Percentiles rank a stretch among this genome's conserved stretches.
These are phyloP conservation scores for Deilephila porcellus DNA, from an alignment of 2,888 invertebrate genomes.

Conservation along the genomic window DNA sequence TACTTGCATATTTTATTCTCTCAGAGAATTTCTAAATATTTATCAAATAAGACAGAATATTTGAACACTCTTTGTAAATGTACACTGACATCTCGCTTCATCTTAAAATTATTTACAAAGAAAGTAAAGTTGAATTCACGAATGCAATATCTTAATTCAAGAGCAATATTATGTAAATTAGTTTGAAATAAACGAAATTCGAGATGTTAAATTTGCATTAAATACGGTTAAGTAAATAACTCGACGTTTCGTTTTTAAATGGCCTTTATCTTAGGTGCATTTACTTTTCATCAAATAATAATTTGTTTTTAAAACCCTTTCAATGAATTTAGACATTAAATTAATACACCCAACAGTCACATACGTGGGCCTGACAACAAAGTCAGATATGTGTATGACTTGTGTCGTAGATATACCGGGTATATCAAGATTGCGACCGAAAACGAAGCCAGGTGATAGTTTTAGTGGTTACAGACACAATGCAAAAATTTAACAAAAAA, in stretches of 20 bases:
- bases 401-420: too few relatives aligned
- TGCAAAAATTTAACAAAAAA: too few relatives aligned
- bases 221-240: conserved; percentile 12
- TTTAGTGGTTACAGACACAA: too few relatives aligned
- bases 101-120: conserved; percentile 7
- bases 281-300: background rate
- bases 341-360: too few relatives aligned
- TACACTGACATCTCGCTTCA: background rate
- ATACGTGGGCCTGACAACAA: too few relatives aligned
- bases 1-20: too few relatives aligned
- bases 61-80: too few relatives aligned
- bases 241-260: background rate
- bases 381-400: too few relatives aligned
- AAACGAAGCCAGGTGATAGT: too few relatives aligned
- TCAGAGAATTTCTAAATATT: background rate
- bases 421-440: too few relatives aligned
- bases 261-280: background rate
- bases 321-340: too few relatives aligned
- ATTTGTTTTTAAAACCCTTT: background rate
- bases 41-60: background rate
- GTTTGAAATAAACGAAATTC: background rate
- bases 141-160: background rate
- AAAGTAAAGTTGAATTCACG: background rate
- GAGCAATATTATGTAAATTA: conserved; percentile 15
- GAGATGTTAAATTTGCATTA: conserved; percentile 6